Percentiles rank a stretch among this genome's conserved stretches.
phyloP scores from a whole-genome alignment of 1,140 invertebrate genomes.

The Helicoverpa zea region DNA sequence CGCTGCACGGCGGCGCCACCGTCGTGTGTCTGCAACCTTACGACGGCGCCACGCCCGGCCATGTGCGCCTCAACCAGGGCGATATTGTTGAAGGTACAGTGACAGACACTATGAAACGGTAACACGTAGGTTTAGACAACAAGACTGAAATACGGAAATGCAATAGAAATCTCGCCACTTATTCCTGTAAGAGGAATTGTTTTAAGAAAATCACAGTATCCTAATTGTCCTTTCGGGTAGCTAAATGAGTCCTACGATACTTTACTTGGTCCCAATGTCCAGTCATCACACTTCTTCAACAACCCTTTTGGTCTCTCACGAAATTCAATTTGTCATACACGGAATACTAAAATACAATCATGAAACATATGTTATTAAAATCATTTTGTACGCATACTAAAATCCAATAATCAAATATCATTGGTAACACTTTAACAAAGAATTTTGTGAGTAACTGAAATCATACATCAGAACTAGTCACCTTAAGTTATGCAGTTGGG shows the following conservation, averaged over 20 bases:
- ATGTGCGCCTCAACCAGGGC: conserved; percentile 93
- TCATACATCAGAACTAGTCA: background rate
- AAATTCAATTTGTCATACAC: background rate
- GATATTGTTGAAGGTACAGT: conserved; percentile 96
- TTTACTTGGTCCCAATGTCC: too few species aligned
- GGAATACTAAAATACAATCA: background rate
- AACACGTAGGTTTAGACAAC: background rate
- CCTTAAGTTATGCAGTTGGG: background rate
- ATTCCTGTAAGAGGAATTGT: too few species aligned
- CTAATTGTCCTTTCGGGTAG: too few species aligned
- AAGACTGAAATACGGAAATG: too few species aligned
- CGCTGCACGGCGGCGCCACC: conserved; percentile 92
- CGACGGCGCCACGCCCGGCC: conserved; percentile 90
- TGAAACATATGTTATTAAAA: conserved; percentile 23
- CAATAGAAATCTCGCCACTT: too few species aligned
- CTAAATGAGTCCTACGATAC: too few species aligned
- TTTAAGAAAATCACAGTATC: too few species aligned
- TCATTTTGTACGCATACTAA: conserved; percentile 16
- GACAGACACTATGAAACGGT: background rate
- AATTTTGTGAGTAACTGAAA: conserved; percentile 18
- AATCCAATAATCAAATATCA: conserved; percentile 19
- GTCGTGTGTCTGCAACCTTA: conserved; percentile 96
- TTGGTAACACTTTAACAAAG: conserved; percentile 2
- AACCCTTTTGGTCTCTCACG: too few species aligned
- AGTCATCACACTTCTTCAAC: too few species aligned